Conservation (phyloP, 1,140 invertebrate genomes). For the Dinothrombium tinctorium region DNA sequence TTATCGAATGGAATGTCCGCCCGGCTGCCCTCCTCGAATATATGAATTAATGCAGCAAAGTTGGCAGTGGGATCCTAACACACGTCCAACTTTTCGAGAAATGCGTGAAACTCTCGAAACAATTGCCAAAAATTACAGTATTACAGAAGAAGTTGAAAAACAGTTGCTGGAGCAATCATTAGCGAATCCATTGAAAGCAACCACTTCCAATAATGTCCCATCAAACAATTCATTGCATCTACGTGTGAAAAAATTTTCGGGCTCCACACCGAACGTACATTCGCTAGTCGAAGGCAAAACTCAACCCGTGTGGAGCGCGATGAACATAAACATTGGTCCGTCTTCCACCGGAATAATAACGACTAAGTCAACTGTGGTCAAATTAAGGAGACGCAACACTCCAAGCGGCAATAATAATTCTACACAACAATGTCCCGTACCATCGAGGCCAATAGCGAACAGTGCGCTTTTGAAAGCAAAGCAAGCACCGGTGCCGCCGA, state of each 20-base stretch:
- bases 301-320: not conserved
- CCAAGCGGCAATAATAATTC: not conserved
- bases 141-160: constrained; percentile 38
- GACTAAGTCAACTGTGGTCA: constrained; percentile 34
- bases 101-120: constrained; percentile 80
- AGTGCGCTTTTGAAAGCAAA: constrained; percentile 1
- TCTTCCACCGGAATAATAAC: constrained; percentile 11
- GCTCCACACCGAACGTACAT: constrained; percentile 8
- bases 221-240: not conserved
- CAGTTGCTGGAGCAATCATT: not conserved
- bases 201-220: not conserved
- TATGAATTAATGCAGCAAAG: constrained; percentile 50
- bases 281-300: not conserved
- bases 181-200: not conserved
- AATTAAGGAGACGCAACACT: constrained; percentile 36
- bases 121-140: constrained; percentile 78
- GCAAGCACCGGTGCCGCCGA: constrained; percentile 65
- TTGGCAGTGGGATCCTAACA: constrained; percentile 82
- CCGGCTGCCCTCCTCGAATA: constrained; percentile 81
- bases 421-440: not conserved
- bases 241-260: constrained; percentile 9
- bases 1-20: constrained; percentile 92
- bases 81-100: constrained; percentile 78
- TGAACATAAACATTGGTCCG: constrained; percentile 22
- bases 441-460: not conserved